A percentile compares a stretch with the other conserved stretches of the same genome.
These are phyloP conservation scores for Apistogramma diplotaenia DNA, from an alignment of 2,113 vertebrate genomes.

Conservation along the genomic window DNA sequence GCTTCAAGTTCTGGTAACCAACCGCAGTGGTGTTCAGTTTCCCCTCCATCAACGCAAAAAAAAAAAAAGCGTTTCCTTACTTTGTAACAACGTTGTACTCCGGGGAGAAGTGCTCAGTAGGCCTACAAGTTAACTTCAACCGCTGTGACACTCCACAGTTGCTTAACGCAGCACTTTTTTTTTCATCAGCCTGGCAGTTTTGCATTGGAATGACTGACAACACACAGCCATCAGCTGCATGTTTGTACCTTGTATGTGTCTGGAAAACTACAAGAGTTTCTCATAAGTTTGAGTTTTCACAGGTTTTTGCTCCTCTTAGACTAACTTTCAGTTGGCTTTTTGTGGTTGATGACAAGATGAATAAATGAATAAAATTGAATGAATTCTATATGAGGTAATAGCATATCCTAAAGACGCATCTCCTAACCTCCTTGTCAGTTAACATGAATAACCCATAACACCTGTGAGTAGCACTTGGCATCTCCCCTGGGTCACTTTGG, in stretches of 20 bases:
- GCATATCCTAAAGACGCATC: constrained; percentile 21
- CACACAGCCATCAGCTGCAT: constrained; percentile 40
- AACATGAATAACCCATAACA: constrained; percentile 4
- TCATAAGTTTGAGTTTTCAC: constrained; percentile 33
- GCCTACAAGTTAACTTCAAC: constrained; percentile 64
- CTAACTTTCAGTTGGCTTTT: constrained; percentile 31
- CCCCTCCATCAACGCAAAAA: constrained; percentile 12
- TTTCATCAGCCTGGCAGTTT: constrained; percentile 51
- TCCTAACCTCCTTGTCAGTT: constrained; percentile 11
- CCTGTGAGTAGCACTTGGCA: constrained; percentile 10
- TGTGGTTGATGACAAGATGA: constrained; percentile 26
- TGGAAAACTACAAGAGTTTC: constrained; percentile 37
- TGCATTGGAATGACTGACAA: constrained; percentile 57
- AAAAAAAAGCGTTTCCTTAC: constrained; percentile 64
- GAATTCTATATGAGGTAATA: constrained; percentile 27
- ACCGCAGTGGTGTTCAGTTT: constrained; percentile 57
- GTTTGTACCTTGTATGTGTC: constrained; percentile 56
- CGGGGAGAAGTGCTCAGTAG: constrained; percentile 53
- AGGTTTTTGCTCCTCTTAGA: constrained; percentile 6
- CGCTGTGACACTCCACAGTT: constrained; percentile 52
- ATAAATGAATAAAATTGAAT: constrained; percentile 54
- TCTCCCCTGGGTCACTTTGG: constrained; percentile 17
- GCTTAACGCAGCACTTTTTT: constrained; percentile 59
- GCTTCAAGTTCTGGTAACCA: constrained; percentile 50
- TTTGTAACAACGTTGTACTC: constrained; percentile 70